These are phyloP conservation scores for Trissonchulus sp. DNA, from an alignment of 2,888 invertebrate genomes.

Conservation along the genomic window DNA sequence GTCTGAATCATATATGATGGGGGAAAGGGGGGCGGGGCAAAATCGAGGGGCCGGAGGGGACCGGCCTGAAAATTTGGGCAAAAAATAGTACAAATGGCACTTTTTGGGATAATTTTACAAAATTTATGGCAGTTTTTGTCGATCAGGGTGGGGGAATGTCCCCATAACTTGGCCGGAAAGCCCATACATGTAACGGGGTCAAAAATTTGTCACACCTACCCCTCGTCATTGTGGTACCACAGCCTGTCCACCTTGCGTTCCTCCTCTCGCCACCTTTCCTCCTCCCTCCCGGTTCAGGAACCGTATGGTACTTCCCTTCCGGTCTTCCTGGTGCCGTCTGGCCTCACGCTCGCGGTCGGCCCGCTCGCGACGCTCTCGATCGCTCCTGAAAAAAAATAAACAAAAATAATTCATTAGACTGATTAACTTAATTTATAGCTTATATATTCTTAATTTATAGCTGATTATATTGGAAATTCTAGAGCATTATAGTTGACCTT, in stretches of 20 bases:
- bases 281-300: not conserved
- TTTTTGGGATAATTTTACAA: too few species aligned
- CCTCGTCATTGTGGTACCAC: conserved; percentile 92
- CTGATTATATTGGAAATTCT: too few species aligned
- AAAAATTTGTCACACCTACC: conserved; percentile 27
- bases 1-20: too few species aligned
- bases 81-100: conserved; percentile 6
- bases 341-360: not conserved
- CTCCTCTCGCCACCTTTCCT: conserved; percentile 58
- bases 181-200: not conserved
- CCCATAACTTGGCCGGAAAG: too few species aligned
- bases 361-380: conserved; percentile 27
- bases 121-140: too few species aligned
- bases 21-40: too few species aligned
- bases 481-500: too few species aligned
- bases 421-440: too few species aligned
- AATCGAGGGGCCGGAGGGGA: too few species aligned
- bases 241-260: conserved; percentile 82
- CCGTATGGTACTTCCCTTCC: too few species aligned
- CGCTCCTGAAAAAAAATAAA: conserved; percentile 36
- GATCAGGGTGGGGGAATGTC: too few species aligned
- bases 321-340: not conserved
- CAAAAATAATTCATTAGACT: not conserved
- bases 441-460: too few species aligned
- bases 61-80: not conserved